Conservation (phyloP, 2,113 vertebrate species). For the Serilophus lunatus region DNA sequence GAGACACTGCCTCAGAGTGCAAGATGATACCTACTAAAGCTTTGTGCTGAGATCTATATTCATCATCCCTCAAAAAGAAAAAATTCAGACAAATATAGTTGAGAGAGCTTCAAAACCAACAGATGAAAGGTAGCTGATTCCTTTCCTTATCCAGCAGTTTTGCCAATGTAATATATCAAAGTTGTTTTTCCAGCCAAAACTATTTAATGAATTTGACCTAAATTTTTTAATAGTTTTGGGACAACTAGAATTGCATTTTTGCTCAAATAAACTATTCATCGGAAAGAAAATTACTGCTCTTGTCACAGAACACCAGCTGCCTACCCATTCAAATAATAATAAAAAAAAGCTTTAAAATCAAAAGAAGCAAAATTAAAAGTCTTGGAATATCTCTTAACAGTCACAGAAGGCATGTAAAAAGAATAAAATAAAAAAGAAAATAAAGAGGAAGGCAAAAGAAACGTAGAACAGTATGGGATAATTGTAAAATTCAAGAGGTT, state of each 20-base stretch:
- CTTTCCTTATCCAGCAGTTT: constrained; percentile 31
- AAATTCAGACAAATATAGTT: not conserved
- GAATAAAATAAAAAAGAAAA: not conserved
- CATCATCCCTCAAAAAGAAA: not conserved
- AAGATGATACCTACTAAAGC: not conserved
- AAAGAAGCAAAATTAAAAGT: constrained; percentile 54
- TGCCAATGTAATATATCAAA: not conserved
- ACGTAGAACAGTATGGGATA: constrained; percentile 9
- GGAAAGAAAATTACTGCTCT: constrained; percentile 59
- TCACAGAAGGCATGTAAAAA: constrained; percentile 50
- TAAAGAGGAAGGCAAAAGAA: constrained; percentile 30
- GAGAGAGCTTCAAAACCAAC: not conserved
- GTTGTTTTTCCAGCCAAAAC: constrained; percentile 31
- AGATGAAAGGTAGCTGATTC: constrained; percentile 15
- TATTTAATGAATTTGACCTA: constrained; percentile 56
- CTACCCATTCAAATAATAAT: constrained; percentile 30
- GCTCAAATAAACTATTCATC: constrained; percentile 58
- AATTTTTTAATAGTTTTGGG: constrained; percentile 50
- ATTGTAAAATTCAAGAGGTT: constrained; percentile 61
- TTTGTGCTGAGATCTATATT: not conserved
- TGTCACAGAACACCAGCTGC: constrained; percentile 54
- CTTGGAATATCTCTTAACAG: constrained; percentile 33
- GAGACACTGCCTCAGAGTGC: not conserved
- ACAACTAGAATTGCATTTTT: constrained; percentile 53
- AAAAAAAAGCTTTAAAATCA: constrained; percentile 47